phyloP scores from a whole-genome alignment of 2,888 invertebrate genomes.

The Timandra comae region DNA sequence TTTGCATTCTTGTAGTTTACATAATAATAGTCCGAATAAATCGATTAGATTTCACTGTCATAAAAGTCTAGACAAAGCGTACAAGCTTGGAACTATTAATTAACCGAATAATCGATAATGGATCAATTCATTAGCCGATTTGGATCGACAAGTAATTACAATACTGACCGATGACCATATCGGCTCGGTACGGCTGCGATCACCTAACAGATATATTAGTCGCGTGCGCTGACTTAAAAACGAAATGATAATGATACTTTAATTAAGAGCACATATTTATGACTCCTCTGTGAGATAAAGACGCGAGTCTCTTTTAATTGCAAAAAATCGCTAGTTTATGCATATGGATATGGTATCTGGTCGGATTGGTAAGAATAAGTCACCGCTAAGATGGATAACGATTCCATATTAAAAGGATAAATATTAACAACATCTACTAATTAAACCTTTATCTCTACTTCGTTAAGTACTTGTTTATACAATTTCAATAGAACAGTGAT shows the following conservation, averaged over 20 bases:
- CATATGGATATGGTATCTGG: too few species aligned
- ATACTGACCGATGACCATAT: conserved; percentile 32
- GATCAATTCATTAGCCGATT: conserved; percentile 36
- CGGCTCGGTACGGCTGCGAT: conserved; percentile 6
- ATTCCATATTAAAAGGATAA: too few species aligned
- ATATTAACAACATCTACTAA: conserved; percentile 3
- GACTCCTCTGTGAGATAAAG: too few species aligned
- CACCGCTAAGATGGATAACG: too few species aligned
- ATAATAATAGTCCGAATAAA: background rate
- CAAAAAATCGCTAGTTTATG: too few species aligned
- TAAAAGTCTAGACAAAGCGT: conserved; percentile 38
- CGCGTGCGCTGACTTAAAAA: conserved; percentile 15
- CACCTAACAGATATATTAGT: conserved; percentile 5
- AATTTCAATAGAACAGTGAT: too few species aligned
- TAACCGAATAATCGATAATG: conserved; percentile 46
- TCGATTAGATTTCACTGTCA: conserved; percentile 11
- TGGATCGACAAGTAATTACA: conserved; percentile 23
- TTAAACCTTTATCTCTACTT: conserved; percentile 1
- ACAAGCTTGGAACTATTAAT: conserved; percentile 39
- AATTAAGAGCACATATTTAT: conserved; percentile 5
- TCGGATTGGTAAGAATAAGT: too few species aligned
- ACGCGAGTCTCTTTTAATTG: too few species aligned
- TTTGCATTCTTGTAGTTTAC: too few species aligned
- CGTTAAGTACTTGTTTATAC: too few species aligned
- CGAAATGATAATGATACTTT: conserved; percentile 12